These are phyloP conservation scores for Limosa lapponica DNA, from an alignment of 2,797 vertebrate species.

Conservation along the genomic window DNA sequence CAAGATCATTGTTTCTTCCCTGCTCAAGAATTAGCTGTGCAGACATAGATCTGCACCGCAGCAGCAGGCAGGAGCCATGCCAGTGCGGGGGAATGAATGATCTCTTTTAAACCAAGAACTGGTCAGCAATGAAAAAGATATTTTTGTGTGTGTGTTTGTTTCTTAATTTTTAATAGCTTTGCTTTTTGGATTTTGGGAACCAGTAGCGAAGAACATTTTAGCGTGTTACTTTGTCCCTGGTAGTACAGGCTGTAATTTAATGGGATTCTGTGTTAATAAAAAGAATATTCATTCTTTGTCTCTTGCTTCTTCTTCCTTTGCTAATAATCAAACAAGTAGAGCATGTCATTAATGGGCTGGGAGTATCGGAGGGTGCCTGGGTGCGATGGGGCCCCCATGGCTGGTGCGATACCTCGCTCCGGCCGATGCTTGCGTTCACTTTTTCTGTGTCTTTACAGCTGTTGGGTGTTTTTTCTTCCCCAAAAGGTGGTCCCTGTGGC, in stretches of 20 bases:
- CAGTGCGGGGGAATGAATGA: neutral
- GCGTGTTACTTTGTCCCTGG: neutral
- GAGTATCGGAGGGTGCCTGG: neutral
- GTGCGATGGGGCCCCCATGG: fast-evolving
- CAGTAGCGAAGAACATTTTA: neutral
- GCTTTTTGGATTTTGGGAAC: neutral
- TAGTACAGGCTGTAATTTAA: constrained; percentile 31
- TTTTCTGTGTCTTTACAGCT: neutral
- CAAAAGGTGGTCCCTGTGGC: neutral
- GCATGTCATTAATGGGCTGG: neutral
- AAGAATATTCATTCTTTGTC: neutral
- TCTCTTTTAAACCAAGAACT: neutral
- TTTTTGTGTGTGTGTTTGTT: neutral
- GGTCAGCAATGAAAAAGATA: neutral
- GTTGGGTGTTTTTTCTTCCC: fast-evolving
- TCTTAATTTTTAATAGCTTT: neutral
- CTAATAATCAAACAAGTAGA: neutral
- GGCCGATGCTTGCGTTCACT: fast-evolving
- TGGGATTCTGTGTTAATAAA: constrained; percentile 9
- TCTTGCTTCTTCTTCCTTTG: neutral
- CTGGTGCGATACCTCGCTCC: fast-evolving
- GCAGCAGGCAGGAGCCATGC: neutral
- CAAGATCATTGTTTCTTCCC: neutral
- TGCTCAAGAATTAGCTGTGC: neutral
- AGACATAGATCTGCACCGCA: neutral